A percentile compares a stretch with the other conserved stretches of the same genome.
Conservation (phyloP, 2,888 invertebrate genomes). For the Frankliniella fusca region DNA sequence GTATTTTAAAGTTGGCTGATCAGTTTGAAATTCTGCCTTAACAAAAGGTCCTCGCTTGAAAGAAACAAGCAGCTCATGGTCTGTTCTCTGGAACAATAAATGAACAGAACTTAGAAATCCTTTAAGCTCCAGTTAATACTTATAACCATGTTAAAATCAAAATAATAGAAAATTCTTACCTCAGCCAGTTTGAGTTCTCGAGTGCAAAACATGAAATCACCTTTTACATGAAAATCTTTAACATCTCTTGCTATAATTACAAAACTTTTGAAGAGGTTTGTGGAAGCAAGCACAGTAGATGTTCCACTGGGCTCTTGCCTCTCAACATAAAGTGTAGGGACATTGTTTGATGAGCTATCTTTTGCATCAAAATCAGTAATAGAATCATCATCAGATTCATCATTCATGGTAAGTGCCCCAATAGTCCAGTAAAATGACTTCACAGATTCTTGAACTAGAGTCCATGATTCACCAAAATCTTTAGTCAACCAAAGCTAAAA, state of each 20-base stretch:
- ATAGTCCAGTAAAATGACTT: constrained; percentile 73
- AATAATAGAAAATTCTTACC: constrained; percentile 32
- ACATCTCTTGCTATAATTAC: constrained; percentile 50
- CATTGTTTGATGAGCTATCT: not conserved
- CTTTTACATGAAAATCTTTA: constrained; percentile 76
- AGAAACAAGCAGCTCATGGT: constrained; percentile 68
- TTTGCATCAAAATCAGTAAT: not conserved
- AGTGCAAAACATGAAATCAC: constrained; percentile 81
- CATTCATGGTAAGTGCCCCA: constrained; percentile 38
- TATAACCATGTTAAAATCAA: constrained; percentile 9
- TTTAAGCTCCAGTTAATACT: not conserved
- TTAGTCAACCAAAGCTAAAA: constrained; percentile 70
- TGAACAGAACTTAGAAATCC: constrained; percentile 28
- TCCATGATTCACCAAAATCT: constrained; percentile 71
- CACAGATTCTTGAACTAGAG: constrained; percentile 64
- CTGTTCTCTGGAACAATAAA: constrained; percentile 38
- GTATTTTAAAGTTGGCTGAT: constrained; percentile 62
- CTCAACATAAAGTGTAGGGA: constrained; percentile 60
- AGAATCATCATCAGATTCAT: constrained; percentile 7
- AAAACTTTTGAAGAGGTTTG: constrained; percentile 41
- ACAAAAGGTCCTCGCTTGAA: constrained; percentile 67
- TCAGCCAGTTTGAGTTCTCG: constrained; percentile 53
- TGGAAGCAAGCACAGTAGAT: constrained; percentile 52
- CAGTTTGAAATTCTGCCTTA: constrained; percentile 70
- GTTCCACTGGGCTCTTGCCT: constrained; percentile 60